A percentile compares a stretch with the other conserved stretches of the same genome.
Evolutionary conservation across 2,888 invertebrate genomes (phyloP).

Genomic region (Tethea ocularis): DNA sequence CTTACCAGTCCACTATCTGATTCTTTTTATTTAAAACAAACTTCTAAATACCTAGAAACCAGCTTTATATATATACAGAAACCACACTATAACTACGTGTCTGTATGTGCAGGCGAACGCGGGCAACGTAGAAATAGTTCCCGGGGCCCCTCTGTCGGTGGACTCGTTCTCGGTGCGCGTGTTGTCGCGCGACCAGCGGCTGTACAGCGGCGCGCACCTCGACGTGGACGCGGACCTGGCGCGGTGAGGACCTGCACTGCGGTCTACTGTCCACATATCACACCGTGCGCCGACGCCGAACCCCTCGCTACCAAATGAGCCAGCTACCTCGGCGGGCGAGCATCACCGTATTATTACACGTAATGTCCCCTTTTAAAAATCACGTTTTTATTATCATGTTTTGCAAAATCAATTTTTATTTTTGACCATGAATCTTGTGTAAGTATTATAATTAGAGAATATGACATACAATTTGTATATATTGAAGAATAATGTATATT

Average conservation of each 20-base stretch:
- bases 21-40: too few species aligned
- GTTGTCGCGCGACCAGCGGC: constrained; percentile 43
- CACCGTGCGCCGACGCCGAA: not conserved
- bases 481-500: constrained; percentile 12
- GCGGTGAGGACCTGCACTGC: not conserved
- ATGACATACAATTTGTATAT: not conserved
- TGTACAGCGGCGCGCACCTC: constrained; percentile 30
- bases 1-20: too few species aligned
- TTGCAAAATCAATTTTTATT: not conserved
- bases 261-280: not conserved
- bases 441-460: not conserved
- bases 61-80: too few species aligned
- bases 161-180: constrained; percentile 56
- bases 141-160: constrained; percentile 48
- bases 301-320: not conserved
- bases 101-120: constrained; percentile 50
- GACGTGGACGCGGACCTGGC: not conserved
- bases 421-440: not conserved
- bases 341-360: not conserved
- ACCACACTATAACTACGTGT: too few species aligned
- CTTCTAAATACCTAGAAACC: too few species aligned
- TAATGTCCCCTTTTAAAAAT: not conserved
- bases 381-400: not conserved
- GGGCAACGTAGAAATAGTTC: constrained; percentile 59
- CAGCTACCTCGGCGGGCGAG: not conserved